Percentiles rank a stretch among this genome's conserved stretches.
Conservation (phyloP, 2,113 vertebrate species). For the Salvator merianae region DNA sequence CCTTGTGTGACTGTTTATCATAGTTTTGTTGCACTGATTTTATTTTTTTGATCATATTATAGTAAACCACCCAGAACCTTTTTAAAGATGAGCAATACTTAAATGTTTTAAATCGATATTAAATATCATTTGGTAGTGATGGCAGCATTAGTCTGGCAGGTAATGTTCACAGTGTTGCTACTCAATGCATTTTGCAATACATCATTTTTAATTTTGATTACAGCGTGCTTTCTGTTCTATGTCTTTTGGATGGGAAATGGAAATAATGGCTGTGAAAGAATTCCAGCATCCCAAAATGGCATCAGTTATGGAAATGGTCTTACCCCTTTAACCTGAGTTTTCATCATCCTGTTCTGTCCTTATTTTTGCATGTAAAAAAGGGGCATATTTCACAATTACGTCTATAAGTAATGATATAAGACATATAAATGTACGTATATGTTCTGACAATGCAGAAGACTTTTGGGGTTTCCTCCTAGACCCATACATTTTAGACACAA, state of each 20-base stretch:
- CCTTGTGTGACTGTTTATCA: too few species aligned
- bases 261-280: slow-evolving; percentile 39
- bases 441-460: slow-evolving; percentile 76
- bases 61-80: too few species aligned
- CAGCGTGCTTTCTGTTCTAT: neutral
- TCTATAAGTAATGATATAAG: slow-evolving; percentile 85
- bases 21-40: too few species aligned
- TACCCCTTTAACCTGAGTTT: slow-evolving; percentile 78
- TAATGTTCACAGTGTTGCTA: slow-evolving; percentile 38
- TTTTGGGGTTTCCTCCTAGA: slow-evolving; percentile 70
- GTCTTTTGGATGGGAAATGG: neutral
- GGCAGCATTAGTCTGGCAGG: neutral
- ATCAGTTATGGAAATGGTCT: slow-evolving; percentile 79
- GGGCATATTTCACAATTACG: slow-evolving; percentile 85
- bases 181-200: neutral
- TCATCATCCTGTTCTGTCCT: slow-evolving; percentile 80
- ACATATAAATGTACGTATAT: slow-evolving; percentile 85
- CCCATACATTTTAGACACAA: slow-evolving; percentile 64
- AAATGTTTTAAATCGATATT: too few species aligned
- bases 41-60: too few species aligned
- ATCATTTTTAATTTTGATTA: neutral
- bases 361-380: slow-evolving; percentile 79
- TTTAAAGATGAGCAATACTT: neutral
- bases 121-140: neutral
- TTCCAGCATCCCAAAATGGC: slow-evolving; percentile 68